Evolutionary conservation across 2,113 vertebrate genomes (phyloP).

Genomic region (Terrapene triunguis): DNA sequence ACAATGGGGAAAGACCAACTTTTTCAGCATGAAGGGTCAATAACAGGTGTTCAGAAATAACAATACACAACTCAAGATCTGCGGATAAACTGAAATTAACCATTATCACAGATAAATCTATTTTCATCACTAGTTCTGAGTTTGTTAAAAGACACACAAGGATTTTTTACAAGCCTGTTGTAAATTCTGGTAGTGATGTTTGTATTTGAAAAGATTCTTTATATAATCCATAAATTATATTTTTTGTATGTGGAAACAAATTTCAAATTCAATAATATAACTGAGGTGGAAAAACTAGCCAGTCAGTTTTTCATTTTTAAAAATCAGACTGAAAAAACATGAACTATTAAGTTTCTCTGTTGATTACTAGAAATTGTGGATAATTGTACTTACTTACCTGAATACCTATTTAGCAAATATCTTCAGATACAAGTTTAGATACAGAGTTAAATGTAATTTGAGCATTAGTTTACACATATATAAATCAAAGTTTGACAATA

Average conservation of each 20-base stretch:
- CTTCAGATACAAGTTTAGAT: slow-evolving; percentile 54
- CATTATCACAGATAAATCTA: background rate
- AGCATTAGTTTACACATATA: slow-evolving; percentile 59
- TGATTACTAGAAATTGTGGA: slow-evolving; percentile 35
- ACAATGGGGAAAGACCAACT: background rate
- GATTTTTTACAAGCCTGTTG: slow-evolving; percentile 34
- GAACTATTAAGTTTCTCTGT: slow-evolving; percentile 1
- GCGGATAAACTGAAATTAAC: background rate
- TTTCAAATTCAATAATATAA: slow-evolving; percentile 56
- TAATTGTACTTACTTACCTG: slow-evolving; percentile 60
- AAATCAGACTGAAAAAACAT: slow-evolving; percentile 31
- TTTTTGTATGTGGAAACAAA: slow-evolving; percentile 41
- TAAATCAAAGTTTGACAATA: slow-evolving; percentile 58
- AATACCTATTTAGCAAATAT: slow-evolving; percentile 54
- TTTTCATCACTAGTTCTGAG: background rate
- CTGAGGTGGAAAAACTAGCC: slow-evolving; percentile 13
- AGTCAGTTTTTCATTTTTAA: slow-evolving; percentile 28
- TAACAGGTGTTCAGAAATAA: background rate
- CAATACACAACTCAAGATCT: slow-evolving; percentile 16
- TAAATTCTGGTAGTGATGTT: slow-evolving; percentile 21
- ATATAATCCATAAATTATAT: slow-evolving; percentile 27
- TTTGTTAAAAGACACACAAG: background rate
- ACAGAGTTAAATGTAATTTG: slow-evolving; percentile 52
- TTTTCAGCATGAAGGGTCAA: background rate
- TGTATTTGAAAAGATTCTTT: slow-evolving; percentile 27